A percentile compares a stretch with the other conserved stretches of the same genome.
Evolutionary conservation across 1,140 invertebrate species (phyloP).

Genomic region (Scylla paramamosain): DNA sequence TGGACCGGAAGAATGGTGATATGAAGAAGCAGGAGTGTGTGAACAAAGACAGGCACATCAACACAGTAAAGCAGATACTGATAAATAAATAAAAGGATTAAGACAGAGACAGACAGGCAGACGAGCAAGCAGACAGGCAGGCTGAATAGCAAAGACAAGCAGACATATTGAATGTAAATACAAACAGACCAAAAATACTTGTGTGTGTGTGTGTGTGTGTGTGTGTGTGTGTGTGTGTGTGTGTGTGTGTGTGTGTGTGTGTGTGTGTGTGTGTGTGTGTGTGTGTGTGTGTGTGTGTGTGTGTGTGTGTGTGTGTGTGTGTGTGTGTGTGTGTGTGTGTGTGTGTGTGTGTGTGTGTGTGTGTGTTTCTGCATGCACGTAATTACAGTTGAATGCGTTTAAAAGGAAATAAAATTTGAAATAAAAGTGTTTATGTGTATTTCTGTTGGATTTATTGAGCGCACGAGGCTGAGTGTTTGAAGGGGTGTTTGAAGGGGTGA

Average conservation of each 20-base stretch:
- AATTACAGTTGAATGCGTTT: no score
- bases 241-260: neutral
- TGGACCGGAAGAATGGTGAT: no score
- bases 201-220: neutral
- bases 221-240: constrained; percentile 30
- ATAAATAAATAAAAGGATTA: neutral
- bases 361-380: no score
- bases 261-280: neutral
- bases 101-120: neutral
- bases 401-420: no score
- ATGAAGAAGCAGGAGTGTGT: neutral
- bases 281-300: neutral
- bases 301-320: constrained; percentile 30
- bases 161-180: neutral
- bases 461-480: neutral
- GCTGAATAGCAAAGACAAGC: neutral
- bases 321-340: constrained; percentile 32
- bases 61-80: neutral
- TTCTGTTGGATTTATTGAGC: neutral
- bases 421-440: no score
- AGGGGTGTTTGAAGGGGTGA: neutral
- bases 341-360: no score
- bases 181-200: constrained; percentile 25
- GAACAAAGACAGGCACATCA: neutral
- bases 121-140: neutral